Base-by-base conservation (phyloP, 1,140 invertebrate species). In the Copidosoma floridanum region DNA sequence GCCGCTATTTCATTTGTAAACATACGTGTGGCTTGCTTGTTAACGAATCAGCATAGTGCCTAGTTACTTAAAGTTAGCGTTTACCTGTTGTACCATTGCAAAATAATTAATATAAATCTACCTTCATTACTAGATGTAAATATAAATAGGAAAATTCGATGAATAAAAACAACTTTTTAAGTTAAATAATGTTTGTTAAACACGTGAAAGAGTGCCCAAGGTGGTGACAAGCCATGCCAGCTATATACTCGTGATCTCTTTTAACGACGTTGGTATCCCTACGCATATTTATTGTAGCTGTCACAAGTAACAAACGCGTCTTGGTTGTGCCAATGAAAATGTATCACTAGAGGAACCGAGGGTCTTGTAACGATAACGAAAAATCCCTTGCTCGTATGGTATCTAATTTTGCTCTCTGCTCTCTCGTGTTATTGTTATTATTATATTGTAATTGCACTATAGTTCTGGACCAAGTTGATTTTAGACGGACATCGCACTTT, bases 261-360 rank as follows among this genome's bases (percentile, higher is more conserved):
- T 27, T 69, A 71, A 71, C 62, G 71, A 61, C 16, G 16, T 2
- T 46, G 53, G 46, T 41, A 32, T 71, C 68, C 38, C 57, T 71
- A 68, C 52, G 57, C 16, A 7, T 40, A 62, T 64, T 67, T 35
- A 63, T 67, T 66, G 71, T 74, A 71, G 71, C 73, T 74, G 67
- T 63, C 38, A 58, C 60, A 63, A 69, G 65, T 47, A n/a, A 54
- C 32, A 18, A 48, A 40, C 14, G 51, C 35, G n/a, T n/a, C n/a
- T 59, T 35, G 41, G 57, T 38, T 46, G 37, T 48, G 21, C 53
- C n/a, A 27, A 21, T 35, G 16, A 35, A 41, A 21, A 35, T n/a
- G 14, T 51, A 35, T 6, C 37, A 7, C 41, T 18, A 23, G 37
- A 27, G 35, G 10, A 27, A 18, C 0, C 12, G 18, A 7, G 32